A percentile compares a stretch with the other conserved stretches of the same genome.
Conservation (phyloP, 2,797 vertebrate genomes). For the Cichlasoma orientale region DNA sequence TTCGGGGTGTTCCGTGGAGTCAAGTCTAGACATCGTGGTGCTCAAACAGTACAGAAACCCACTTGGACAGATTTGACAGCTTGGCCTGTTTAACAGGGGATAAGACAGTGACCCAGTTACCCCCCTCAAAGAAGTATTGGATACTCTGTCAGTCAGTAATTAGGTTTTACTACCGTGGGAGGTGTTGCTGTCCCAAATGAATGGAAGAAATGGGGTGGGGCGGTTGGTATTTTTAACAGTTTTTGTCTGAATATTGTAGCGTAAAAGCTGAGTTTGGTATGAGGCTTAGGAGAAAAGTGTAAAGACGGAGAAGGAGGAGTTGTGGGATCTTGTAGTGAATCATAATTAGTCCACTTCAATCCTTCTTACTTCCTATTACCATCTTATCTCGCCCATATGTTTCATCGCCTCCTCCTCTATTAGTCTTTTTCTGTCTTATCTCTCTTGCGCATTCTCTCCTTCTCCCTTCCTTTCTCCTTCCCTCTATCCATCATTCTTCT, state of each 20-base stretch:
- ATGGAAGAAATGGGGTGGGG: slow-evolving; percentile 57
- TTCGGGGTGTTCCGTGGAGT: slow-evolving; percentile 18
- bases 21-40: slow-evolving; percentile 34
- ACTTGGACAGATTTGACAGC: slow-evolving; percentile 45
- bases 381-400: slow-evolving; percentile 61
- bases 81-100: slow-evolving; percentile 56
- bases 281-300: slow-evolving; percentile 34
- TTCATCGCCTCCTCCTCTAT: slow-evolving; percentile 53
- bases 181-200: slow-evolving; percentile 63
- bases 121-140: slow-evolving; percentile 37
- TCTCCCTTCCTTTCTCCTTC: slow-evolving; percentile 1
- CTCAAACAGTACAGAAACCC: slow-evolving; percentile 34
- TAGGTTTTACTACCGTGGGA: slow-evolving; percentile 59
- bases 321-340: slow-evolving; percentile 57
- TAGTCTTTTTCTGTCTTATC: slow-evolving; percentile 56
- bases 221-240: slow-evolving; percentile 60
- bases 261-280: slow-evolving; percentile 36
- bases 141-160: slow-evolving; percentile 68
- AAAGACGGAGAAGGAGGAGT: slow-evolving; percentile 42
- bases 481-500: slow-evolving; percentile 36
- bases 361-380: slow-evolving; percentile 64
- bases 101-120: slow-evolving; percentile 60
- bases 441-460: slow-evolving; percentile 32
- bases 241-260: slow-evolving; percentile 49
- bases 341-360: slow-evolving; percentile 71